Percentiles rank a stretch among this genome's conserved stretches.
These are phyloP conservation scores for Mormoops blainvillei DNA, from an alignment of 2,113 vertebrate species.

Conservation along the genomic window DNA sequence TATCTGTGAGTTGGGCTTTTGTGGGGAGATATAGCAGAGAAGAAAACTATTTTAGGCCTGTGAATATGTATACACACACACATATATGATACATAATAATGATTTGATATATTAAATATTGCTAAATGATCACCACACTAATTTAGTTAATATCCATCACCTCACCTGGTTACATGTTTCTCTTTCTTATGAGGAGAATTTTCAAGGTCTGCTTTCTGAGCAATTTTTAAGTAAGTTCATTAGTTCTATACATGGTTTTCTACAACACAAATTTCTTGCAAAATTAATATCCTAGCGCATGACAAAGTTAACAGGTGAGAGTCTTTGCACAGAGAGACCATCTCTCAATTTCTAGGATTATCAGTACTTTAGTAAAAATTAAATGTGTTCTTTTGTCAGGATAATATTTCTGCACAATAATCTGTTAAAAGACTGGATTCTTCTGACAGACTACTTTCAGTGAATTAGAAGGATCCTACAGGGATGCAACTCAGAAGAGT, in stretches of 20 bases:
- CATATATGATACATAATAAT: neutral
- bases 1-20: neutral
- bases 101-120: neutral
- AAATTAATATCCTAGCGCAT: neutral
- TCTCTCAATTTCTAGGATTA: neutral
- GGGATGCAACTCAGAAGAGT: neutral
- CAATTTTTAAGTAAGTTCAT: neutral
- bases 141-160: neutral
- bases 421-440: neutral
- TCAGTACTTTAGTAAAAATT: neutral
- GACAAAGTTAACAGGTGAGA: neutral
- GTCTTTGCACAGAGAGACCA: neutral
- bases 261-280: neutral
- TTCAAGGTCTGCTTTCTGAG: neutral
- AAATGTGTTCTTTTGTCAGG: neutral
- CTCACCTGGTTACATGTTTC: neutral
- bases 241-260: neutral
- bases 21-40: neutral
- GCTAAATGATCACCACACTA: neutral
- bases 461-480: neutral
- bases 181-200: neutral
- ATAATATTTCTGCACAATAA: neutral
- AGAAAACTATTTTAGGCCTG: neutral
- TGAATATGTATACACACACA: neutral
- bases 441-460: neutral